These are phyloP conservation scores for Carpatolechia fugitivella DNA, from an alignment of 2,888 invertebrate species.

Conservation along the genomic window DNA sequence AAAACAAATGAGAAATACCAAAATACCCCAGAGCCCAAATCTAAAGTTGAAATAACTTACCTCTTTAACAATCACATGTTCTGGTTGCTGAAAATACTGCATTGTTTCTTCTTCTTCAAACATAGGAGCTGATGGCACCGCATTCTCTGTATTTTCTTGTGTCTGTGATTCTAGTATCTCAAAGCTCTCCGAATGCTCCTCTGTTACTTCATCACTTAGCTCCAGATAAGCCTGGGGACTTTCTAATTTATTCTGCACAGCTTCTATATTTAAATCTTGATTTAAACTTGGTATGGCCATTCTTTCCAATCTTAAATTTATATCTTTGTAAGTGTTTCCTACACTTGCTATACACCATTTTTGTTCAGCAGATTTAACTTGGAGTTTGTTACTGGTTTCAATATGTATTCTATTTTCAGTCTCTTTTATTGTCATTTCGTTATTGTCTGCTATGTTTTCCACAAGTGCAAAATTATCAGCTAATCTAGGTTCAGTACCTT, in stretches of 20 bases:
- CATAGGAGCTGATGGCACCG: slow-evolving; percentile 59
- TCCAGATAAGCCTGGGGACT: slow-evolving; percentile 25
- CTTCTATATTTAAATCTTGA: slow-evolving; percentile 22
- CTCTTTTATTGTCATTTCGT: neutral
- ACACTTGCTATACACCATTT: neutral
- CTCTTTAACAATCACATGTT: slow-evolving; percentile 23
- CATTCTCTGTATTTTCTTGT: slow-evolving; percentile 21
- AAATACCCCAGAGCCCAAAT: too few relatives aligned
- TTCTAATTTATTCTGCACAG: slow-evolving; percentile 28
- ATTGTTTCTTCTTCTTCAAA: slow-evolving; percentile 36
- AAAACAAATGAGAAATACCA: too few relatives aligned
- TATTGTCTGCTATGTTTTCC: neutral
- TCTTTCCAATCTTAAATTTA: slow-evolving; percentile 36
- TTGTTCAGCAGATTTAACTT: neutral
- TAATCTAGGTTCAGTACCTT: neutral
- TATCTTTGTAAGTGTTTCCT: slow-evolving; percentile 29
- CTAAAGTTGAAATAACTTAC: slow-evolving; percentile 1
- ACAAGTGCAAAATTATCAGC: neutral
- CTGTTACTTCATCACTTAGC: neutral
- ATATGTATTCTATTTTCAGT: neutral
- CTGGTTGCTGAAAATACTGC: slow-evolving; percentile 6
- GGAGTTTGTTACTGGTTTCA: neutral
- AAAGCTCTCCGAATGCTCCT: neutral
- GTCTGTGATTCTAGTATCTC: slow-evolving; percentile 1
- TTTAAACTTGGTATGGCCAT: slow-evolving; percentile 29